Conservation (phyloP, 2,113 vertebrate genomes). For the Scortum barcoo region DNA sequence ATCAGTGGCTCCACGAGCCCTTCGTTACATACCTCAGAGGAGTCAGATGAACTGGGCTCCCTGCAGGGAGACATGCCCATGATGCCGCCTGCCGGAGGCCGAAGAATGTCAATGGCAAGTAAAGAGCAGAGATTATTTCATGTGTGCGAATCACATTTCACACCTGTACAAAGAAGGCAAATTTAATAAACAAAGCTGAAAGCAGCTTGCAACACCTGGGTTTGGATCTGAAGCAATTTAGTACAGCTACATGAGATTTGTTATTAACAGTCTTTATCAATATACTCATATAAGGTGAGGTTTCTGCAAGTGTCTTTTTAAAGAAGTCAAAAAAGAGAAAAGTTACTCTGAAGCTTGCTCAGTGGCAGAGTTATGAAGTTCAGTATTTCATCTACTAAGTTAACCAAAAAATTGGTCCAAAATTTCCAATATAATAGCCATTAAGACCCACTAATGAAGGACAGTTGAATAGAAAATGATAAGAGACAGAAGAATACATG, state of each 20-base stretch:
- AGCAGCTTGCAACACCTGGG: no score
- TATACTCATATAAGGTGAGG: background rate
- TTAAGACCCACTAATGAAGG: background rate
- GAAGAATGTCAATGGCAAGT: slow-evolving; percentile 93
- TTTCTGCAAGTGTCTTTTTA: background rate
- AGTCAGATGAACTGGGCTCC: slow-evolving; percentile 86
- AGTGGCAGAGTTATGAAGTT: background rate
- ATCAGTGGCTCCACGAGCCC: slow-evolving; percentile 84
- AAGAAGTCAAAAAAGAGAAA: background rate
- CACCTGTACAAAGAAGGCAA: background rate
- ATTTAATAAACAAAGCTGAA: background rate
- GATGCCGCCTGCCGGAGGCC: slow-evolving; percentile 83
- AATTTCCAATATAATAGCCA: background rate
- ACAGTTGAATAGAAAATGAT: background rate
- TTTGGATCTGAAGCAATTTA: no score
- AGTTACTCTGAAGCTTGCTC: background rate
- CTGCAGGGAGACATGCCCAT: slow-evolving; percentile 83
- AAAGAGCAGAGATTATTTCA: slow-evolving; percentile 52
- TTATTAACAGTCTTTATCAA: background rate
- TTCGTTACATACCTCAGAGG: slow-evolving; percentile 83
- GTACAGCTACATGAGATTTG: no score
- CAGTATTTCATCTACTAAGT: background rate
- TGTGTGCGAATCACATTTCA: background rate
- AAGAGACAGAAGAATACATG: background rate
- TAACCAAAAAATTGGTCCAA: background rate